Evolutionary conservation across 2,888 invertebrate genomes (phyloP).

Genomic region (Fissipunctia ypsillon): DNA sequence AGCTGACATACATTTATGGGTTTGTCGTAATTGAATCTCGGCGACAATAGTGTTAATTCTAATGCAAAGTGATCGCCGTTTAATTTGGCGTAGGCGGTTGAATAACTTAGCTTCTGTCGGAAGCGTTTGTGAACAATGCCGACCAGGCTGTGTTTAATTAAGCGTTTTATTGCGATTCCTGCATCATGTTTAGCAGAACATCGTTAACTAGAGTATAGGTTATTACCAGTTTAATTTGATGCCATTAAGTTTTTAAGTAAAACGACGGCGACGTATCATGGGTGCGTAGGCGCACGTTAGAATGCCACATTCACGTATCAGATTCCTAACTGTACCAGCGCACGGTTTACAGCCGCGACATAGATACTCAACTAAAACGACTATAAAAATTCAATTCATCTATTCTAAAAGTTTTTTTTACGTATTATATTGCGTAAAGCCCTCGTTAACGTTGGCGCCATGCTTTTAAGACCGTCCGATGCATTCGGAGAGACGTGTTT

Average conservation of each 20-base stretch:
- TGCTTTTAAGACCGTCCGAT: conserved; percentile 75
- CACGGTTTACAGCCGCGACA: conserved; percentile 76
- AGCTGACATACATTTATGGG: conserved; percentile 69
- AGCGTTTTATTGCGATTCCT: conserved; percentile 67
- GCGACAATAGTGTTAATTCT: conserved; percentile 74
- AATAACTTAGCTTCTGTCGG: conserved; percentile 81
- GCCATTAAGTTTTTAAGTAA: conserved; percentile 68
- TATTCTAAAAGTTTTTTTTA: conserved; percentile 73
- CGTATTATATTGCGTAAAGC: conserved; percentile 75
- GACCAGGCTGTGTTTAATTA: conserved; percentile 70
- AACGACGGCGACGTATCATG: conserved; percentile 60
- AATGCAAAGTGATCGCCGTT: conserved; percentile 80
- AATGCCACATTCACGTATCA: conserved; percentile 73
- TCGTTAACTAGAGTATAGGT: conserved; percentile 47
- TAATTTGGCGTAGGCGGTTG: conserved; percentile 81
- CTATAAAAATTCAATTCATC: conserved; percentile 85
- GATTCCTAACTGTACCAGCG: conserved; percentile 86
- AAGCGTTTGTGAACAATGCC: conserved; percentile 75
- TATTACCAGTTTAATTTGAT: conserved; percentile 66
- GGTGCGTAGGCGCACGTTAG: conserved; percentile 72
- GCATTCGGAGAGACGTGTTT: conserved; percentile 62
- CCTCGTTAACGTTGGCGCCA: conserved; percentile 74
- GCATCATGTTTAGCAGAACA: conserved; percentile 60
- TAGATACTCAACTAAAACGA: conserved; percentile 76
- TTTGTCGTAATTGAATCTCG: conserved; percentile 72